Base-by-base conservation (phyloP, 2,113 vertebrate species). In the Hemiprocne comata region DNA sequence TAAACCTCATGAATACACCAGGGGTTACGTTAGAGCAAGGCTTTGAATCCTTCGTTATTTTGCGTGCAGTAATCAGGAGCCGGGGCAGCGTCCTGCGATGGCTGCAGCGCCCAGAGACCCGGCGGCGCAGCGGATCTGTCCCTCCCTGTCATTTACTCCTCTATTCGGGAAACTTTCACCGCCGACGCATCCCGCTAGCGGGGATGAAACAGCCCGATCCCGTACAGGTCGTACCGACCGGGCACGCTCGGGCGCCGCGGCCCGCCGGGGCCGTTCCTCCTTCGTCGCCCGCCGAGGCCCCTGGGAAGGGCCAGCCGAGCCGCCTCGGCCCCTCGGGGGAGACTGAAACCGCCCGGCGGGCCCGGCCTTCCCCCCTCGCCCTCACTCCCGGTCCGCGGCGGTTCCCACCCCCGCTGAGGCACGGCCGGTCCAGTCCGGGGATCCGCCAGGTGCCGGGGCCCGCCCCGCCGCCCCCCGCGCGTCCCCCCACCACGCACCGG, bases 1-100 rank as follows among this genome's bases (percentile, higher is more conserved):
- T n/a, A 1, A 25, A 8, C 19, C 58, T 4, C 58, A 0, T 2
- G 3, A 11, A 13, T 1, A 2, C n/a, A 4, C 9, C 71, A 7
- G 70, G 38, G 40, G 29, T 9, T 9, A 3, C 1, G 26, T 3
- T 2, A 8, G 8, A 13, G 58, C 64, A 4, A 3, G 19, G 51
- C 28, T 17, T 2, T 0, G 15, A 21, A 21, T 2, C 48, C 28
- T 13, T 26, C 28, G 15, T 4, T 55, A 9, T 2, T 11, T 1
- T 1, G 13, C 1, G 50, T 3, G 44, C 21, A 2, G 2, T 3
- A 8, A 7, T 1, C 0, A 3, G 34, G 16, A 13, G 61, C 44
- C 5, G 33, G 26, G 66, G 72, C 65, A 40, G 65, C 23, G 36
- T 5, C 64, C 62, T 10, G 62, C 86, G 4, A 25, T 33, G 75